These are phyloP conservation scores for Cantharis rustica DNA, from an alignment of 2,888 invertebrate species.

Conservation along the genomic window DNA sequence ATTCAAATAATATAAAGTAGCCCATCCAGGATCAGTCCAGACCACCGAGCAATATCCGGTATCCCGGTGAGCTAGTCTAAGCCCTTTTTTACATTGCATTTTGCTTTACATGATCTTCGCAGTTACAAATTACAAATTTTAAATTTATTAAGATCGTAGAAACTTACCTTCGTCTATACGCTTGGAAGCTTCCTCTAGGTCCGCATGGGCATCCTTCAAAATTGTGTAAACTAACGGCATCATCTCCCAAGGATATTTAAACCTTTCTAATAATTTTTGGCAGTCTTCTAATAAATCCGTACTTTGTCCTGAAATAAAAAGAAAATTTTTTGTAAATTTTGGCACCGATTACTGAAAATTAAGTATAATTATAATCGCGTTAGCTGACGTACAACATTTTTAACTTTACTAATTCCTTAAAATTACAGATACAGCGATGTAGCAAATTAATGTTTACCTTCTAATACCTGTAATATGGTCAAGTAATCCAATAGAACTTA, in stretches of 20 bases:
- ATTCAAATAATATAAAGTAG: neutral
- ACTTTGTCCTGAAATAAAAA: slow-evolving; percentile 50
- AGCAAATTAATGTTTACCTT: neutral
- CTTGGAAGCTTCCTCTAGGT: slow-evolving; percentile 75
- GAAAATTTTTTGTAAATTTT: neutral
- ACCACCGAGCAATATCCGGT: neutral
- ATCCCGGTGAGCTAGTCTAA: neutral
- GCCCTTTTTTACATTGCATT: neutral
- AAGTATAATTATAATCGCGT: too few relatives aligned
- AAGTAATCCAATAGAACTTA: neutral
- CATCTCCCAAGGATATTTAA: slow-evolving; percentile 80
- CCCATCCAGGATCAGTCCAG: neutral
- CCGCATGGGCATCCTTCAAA: slow-evolving; percentile 74
- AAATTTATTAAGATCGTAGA: neutral
- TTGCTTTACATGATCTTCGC: neutral
- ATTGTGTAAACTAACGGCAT: slow-evolving; percentile 81
- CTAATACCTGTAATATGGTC: neutral
- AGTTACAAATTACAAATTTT: neutral
- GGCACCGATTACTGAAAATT: too few relatives aligned
- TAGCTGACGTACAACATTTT: too few relatives aligned
- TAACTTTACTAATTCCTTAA: neutral
- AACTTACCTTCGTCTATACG: slow-evolving; percentile 76
- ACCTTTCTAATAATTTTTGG: slow-evolving; percentile 74
- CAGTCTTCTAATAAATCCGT: slow-evolving; percentile 71
- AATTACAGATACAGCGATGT: neutral